Percentiles rank a stretch among this genome's conserved stretches.
Conservation (phyloP, 2,797 vertebrate genomes). For the Falco concolor region DNA sequence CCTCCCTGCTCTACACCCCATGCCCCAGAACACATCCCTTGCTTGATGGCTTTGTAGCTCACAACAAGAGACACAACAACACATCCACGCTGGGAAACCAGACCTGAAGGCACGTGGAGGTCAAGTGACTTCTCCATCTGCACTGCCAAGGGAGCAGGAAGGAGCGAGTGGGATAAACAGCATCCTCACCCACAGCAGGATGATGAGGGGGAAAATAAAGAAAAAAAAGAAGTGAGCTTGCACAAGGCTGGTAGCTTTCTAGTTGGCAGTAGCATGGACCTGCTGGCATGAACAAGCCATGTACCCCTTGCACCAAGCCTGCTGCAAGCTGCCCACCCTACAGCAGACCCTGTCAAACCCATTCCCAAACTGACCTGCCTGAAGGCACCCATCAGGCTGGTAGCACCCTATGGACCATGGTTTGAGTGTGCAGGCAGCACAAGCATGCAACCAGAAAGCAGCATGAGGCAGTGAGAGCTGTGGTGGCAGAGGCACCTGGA, state of each 20-base stretch:
- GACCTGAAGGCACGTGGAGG: neutral
- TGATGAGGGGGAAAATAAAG: rapidly evolving
- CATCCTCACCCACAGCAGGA: neutral
- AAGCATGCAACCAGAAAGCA: neutral
- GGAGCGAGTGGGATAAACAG: neutral
- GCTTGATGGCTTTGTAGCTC: neutral
- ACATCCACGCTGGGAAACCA: neutral
- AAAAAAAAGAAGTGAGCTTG: neutral
- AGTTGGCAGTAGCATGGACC: rapidly evolving
- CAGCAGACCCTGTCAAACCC: neutral
- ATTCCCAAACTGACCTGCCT: neutral
- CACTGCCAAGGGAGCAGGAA: neutral
- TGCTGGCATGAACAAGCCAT: neutral
- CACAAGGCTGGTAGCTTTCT: neutral
- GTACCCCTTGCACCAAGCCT: neutral
- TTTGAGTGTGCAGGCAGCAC: rapidly evolving
- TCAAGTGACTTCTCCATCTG: neutral
- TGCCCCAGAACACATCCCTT: neutral
- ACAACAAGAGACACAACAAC: neutral
- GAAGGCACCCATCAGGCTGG: neutral
- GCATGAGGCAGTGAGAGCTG: neutral
- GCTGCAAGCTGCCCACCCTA: neutral
- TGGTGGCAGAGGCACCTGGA: neutral
- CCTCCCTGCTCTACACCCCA: neutral
- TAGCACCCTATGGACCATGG: rapidly evolving